Evolutionary conservation across 2,888 invertebrate species (phyloP), one percentile per base, ranked within the genome.

Genomic region (Thereva nobilitata): DNA sequence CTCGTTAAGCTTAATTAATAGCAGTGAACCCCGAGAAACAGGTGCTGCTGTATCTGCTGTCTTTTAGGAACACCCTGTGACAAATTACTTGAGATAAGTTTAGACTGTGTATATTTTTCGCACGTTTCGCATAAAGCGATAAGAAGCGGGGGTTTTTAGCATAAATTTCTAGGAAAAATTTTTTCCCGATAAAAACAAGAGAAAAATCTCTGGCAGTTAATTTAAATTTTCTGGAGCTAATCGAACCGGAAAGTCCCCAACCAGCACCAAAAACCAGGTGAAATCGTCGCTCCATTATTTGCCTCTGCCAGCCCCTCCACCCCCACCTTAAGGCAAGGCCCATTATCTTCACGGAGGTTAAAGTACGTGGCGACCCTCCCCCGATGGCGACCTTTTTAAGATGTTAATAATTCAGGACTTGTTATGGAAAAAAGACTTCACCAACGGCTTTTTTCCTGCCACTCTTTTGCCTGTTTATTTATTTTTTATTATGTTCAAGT

Each of bases 1-100:
- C 78, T 80, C 79, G 79, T 79, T 80, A 79, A 79, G 80, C 78
- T 80, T 79, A 79, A 79, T 79, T 79, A 79, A 79, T 79, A 79
- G 79, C 79, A 79, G 75, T 76, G 75, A 78, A 76, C 76, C 75
- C 78, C 78, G 74, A 72, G 74, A 74, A 71, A 55, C 71, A 72
- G 72, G 72, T 72, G 72, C 70, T 71, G 71, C 23, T 9, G 34
- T 54, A 37, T 64, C 53, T 64, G 52, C 35, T 64, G 35, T 44
- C 42, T 44, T 35, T 53, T 42, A 53, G 12, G 53, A 42, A 12
- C 44, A 42, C 35, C 53, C 49, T 52, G 6, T 64, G 42, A 61
- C 61, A 61, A 50, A 61, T 50, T 50, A 37, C 50, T 47, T 38
- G 5, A 23, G 50, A 61, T 61, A 35, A 41, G 35, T 61, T 50